A percentile compares a stretch with the other conserved stretches of the same genome.
Evolutionary conservation across 1,140 invertebrate species (phyloP).

Genomic region (Atta texana): DNA sequence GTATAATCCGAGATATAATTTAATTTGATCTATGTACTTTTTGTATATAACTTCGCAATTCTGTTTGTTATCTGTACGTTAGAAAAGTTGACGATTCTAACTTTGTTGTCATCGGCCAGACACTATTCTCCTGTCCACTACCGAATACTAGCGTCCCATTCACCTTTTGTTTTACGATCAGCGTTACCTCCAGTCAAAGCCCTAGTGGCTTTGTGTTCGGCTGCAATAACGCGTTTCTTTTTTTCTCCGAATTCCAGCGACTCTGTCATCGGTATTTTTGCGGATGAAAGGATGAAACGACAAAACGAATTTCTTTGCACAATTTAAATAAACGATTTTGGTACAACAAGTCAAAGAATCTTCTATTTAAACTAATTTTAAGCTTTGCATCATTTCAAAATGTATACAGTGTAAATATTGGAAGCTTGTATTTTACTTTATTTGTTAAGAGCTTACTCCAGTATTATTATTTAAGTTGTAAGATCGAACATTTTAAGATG

Average conservation of each 20-base stretch:
- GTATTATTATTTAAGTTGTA: slow-evolving; percentile 3
- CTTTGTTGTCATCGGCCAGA: slow-evolving; percentile 38
- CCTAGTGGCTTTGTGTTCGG: slow-evolving; percentile 38
- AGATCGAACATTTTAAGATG: neutral
- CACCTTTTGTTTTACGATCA: slow-evolving; percentile 55
- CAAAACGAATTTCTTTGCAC: slow-evolving; percentile 13
- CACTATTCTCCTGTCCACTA: slow-evolving; percentile 24
- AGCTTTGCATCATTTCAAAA: neutral
- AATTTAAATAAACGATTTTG: slow-evolving; percentile 33
- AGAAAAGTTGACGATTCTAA: slow-evolving; percentile 32
- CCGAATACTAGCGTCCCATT: slow-evolving; percentile 46
- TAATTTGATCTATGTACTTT: neutral
- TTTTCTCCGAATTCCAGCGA: slow-evolving; percentile 22
- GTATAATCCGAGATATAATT: neutral
- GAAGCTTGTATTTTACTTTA: neutral
- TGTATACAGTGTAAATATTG: neutral
- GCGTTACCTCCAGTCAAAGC: slow-evolving; percentile 56
- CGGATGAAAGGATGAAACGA: neutral
- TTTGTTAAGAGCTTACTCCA: neutral
- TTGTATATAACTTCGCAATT: neutral
- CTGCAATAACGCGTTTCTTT: slow-evolving; percentile 52
- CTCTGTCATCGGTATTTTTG: slow-evolving; percentile 42
- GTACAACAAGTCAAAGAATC: neutral
- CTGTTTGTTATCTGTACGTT: neutral
- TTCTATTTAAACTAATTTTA: neutral